Conservation (phyloP, 2,113 vertebrate species). For the Monarcha castaneiventris region DNA sequence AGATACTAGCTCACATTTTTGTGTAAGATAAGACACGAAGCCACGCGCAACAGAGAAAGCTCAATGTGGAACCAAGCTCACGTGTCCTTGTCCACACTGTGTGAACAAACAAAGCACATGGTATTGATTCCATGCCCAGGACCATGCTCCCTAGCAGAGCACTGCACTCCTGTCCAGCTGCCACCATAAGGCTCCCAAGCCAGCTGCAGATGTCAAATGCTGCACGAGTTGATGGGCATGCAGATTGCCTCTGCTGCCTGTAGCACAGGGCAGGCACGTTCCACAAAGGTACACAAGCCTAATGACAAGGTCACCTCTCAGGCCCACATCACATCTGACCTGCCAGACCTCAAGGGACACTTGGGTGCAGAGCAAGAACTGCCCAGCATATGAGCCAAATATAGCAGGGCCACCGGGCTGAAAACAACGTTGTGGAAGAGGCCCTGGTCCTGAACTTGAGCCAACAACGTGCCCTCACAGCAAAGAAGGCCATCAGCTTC, state of each 20-base stretch:
- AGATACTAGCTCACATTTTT: background rate
- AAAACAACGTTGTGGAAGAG: background rate
- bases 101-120: background rate
- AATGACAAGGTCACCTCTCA: background rate
- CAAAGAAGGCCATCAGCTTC: background rate
- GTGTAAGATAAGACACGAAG: background rate
- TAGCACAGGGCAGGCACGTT: background rate
- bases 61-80: background rate
- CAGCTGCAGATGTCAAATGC: background rate
- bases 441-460: background rate
- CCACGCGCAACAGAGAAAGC: background rate
- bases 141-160: background rate
- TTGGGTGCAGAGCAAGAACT: background rate
- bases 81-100: background rate
- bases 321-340: background rate
- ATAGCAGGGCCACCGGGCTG: fast-evolving
- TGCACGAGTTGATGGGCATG: background rate
- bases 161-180: background rate
- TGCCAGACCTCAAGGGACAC: background rate
- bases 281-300: background rate
- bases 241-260: background rate
- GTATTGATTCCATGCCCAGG: background rate
- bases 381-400: background rate
- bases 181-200: background rate
- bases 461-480: background rate